Base-by-base conservation (phyloP, 2,113 vertebrate species). In the Aix galericulata region DNA sequence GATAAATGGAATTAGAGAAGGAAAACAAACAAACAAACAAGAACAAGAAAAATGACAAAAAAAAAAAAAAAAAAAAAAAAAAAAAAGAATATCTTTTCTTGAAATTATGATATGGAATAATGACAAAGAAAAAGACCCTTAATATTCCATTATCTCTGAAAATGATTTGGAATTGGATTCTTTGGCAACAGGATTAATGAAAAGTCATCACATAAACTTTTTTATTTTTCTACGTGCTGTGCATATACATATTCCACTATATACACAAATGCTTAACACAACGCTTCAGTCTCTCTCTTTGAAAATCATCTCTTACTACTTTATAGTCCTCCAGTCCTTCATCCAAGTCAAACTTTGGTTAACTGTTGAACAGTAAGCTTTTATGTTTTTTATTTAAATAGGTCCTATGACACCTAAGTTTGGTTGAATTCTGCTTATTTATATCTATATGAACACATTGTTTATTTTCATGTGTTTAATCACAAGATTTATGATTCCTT, bases 161-260 rank as follows among this genome's bases (percentile, higher is more conserved):
- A 72, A 68, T 59, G 25, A 46, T 17, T 20, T 29, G 4, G 18
- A 67, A 38, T 8, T 75, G 7, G 31, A 48, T 15, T 6, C 2
- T 76, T 73, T 60, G 17, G 22, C 22, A 67, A 50, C 8, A 18
- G 1, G 1, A 42, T 64, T 36, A 55, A 56, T 40, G 13, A 14
- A 6, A 38, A 15, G 48, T 9, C 3, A 34, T 7, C 13, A 1
- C 4, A 48, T 42, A 60, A 34, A 1, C 2, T 4, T 46, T 2
- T 6, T 48, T 0, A 18, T 58, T 72, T 83, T 56, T 76, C 5
- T 11, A 26, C 17, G 6, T 50, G 20, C 1, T 64, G 7, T 64
- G 4, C 38, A 20, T 23, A n/a, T 62, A 8, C 6, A 2, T 26
- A 25, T 44, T 21, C 21, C 9, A 9, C 3, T 25, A 14, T 5